Conservation (phyloP, 1,140 invertebrate species). For the Charaxes varanes region DNA sequence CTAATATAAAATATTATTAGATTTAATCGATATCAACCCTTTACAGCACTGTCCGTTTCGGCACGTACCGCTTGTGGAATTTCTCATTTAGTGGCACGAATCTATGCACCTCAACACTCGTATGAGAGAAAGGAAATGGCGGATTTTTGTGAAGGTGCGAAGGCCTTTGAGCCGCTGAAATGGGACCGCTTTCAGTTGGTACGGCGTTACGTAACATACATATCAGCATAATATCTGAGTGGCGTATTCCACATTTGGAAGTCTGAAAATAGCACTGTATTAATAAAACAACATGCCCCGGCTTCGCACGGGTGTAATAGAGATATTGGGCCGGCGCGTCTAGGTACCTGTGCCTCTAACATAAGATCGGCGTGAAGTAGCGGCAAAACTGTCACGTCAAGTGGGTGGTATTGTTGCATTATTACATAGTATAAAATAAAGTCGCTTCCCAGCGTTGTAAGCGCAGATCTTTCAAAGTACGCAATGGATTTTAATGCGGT, state of each 20-base stretch:
- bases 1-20: not conserved
- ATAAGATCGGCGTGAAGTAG: too few relatives aligned
- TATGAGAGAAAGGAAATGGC: constrained; percentile 12
- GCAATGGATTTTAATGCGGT: too few relatives aligned
- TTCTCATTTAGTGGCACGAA: constrained; percentile 47
- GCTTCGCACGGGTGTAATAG: not conserved
- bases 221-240: constrained; percentile 1
- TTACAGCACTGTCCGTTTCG: constrained; percentile 27
- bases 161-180: constrained; percentile 8
- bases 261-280: constrained; percentile 3
- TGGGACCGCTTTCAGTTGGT: constrained; percentile 9
- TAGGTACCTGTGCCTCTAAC: too few relatives aligned
- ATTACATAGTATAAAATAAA: too few relatives aligned
- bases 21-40: constrained; percentile 5
- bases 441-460: too few relatives aligned
- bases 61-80: constrained; percentile 36
- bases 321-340: not conserved
- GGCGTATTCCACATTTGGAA: constrained; percentile 8
- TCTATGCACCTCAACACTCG: constrained; percentile 39
- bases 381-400: too few relatives aligned
- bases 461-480: too few relatives aligned
- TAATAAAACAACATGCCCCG: too few relatives aligned
- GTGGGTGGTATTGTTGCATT: too few relatives aligned
- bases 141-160: constrained; percentile 14
- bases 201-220: not conserved